phyloP scores from a whole-genome alignment of 1,140 invertebrate genomes.

The Drosophila melanogaster region Release_6_plus_ISO1_MT NC_004354.4:1600001-1600500 shows the following conservation, averaged over 20 bases:
- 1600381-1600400: not conserved
- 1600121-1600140: no score
- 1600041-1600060: constrained; percentile 77
- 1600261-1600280: not conserved
- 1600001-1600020: not conserved
- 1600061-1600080: constrained; percentile 82
- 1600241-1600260: not conserved
- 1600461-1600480: constrained; percentile 67
- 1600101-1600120: constrained; percentile 1
- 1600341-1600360: not conserved
- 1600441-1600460: constrained; percentile 84
- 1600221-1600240: not conserved
- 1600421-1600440: constrained; percentile 77
- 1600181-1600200: not conserved
- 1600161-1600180: not conserved
- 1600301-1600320: not conserved
- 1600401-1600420: constrained; percentile 25
- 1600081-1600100: constrained; percentile 59
- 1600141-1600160: no score
- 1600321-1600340: not conserved
- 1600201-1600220: not conserved
- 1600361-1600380: not conserved
- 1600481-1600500: not conserved
- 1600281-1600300: not conserved
- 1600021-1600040: constrained; percentile 27